Evolutionary conservation across 2,113 vertebrate species (phyloP), one percentile per base, ranked within the genome.

Genomic region (Aythya baeri): DNA sequence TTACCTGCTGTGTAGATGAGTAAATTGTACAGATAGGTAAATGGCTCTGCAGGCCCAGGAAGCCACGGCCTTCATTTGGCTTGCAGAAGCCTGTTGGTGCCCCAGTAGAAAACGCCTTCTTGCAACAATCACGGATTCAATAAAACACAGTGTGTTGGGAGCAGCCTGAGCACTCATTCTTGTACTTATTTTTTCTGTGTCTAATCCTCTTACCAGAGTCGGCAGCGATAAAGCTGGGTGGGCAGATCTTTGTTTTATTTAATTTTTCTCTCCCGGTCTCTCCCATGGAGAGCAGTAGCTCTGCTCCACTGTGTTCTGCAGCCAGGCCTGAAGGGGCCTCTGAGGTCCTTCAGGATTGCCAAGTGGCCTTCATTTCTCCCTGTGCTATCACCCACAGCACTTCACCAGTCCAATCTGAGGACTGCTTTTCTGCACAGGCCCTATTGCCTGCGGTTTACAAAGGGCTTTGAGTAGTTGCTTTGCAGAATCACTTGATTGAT

Each of bases 1-100:
- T 63, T 46, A 13, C 43, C 50, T 27, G 29, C 15, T 44, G 2
- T 23, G 5, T 5, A 7, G 0, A 0, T 21, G 43, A 36, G 13
- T 55, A 5, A 49, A 29, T 27, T 5, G n/a, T 13, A 21, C 11
- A 34, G 38, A 20, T 29, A 59, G 71, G 6, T 13, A 3, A 44
- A 22, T 18, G 22, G 38, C 17, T 46, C 23, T 27, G 34, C 29
- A 22, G 43, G 41, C 10, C 52, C 21, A 46, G 31, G 4, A 36
- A 32, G 41, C 6, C 16, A 1, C 2, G 20, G 54, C 34, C 57
- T 6, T 18, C 50, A 4, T 32, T 32, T 70, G 23, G 16, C 17
- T 74, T 27, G 34, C 59, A 44, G 2, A 5, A n/a, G 31, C 21
- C 36, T 59, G 20, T 13, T 31, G 44, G 9, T 15, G 22, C 55